A percentile compares a stretch with the other conserved stretches of the same genome.
These are phyloP conservation scores for Pissodes strobi DNA, from an alignment of 1,140 invertebrate genomes.

Conservation along the genomic window DNA sequence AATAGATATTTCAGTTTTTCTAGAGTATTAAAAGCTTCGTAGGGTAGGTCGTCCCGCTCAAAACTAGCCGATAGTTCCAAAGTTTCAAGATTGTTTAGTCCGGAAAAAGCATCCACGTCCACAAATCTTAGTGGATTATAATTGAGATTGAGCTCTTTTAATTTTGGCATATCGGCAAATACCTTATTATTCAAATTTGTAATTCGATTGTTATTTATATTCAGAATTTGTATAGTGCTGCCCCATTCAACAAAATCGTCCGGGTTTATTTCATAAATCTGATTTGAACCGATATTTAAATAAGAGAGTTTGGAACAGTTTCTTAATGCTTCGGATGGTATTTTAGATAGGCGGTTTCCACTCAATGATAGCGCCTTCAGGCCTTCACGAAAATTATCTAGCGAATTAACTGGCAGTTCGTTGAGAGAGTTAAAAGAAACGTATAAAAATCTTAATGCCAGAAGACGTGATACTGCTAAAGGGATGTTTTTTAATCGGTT, in stretches of 20 bases:
- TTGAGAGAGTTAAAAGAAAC: slow-evolving; percentile 78
- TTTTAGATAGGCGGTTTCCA: slow-evolving; percentile 74
- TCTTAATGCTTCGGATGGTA: slow-evolving; percentile 70
- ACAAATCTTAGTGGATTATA: slow-evolving; percentile 84
- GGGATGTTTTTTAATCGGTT: slow-evolving; percentile 75
- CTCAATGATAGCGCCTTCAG: slow-evolving; percentile 79
- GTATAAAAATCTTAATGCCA: slow-evolving; percentile 77
- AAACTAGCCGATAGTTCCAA: slow-evolving; percentile 85
- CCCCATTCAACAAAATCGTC: slow-evolving; percentile 82
- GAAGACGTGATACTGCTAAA: slow-evolving; percentile 67
- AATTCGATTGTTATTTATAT: slow-evolving; percentile 84
- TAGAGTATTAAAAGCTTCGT: slow-evolving; percentile 71
- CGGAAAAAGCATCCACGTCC: slow-evolving; percentile 75
- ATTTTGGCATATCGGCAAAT: slow-evolving; percentile 70
- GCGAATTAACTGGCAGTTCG: slow-evolving; percentile 62
- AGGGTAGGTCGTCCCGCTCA: slow-evolving; percentile 76
- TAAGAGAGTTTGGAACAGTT: slow-evolving; percentile 74
- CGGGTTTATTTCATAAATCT: slow-evolving; percentile 73
- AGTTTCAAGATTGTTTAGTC: slow-evolving; percentile 75
- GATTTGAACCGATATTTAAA: slow-evolving; percentile 86
- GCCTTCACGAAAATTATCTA: slow-evolving; percentile 62
- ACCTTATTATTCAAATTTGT: slow-evolving; percentile 72
- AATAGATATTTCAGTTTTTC: slow-evolving; percentile 80
- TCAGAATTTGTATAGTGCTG: slow-evolving; percentile 76
- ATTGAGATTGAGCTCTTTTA: slow-evolving; percentile 85